Base-by-base conservation (phyloP, 2,888 invertebrate species). In the Lasius fuliginosus region DNA sequence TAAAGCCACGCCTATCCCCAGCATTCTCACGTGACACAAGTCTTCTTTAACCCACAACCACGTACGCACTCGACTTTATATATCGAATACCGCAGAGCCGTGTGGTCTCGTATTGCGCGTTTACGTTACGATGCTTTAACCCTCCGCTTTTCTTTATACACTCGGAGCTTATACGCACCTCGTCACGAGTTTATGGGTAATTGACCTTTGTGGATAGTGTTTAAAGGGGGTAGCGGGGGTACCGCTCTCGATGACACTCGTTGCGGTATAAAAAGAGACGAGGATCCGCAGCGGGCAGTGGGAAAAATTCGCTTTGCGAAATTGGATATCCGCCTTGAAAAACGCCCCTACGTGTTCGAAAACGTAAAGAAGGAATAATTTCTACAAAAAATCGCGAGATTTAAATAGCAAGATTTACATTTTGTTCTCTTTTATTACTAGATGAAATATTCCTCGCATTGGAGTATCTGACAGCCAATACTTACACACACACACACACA, bases 111-210 rank as follows among this genome's bases (percentile, higher is more conserved):
- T 82, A 82, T 75, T 75, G 69, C 60, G 74, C 68, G 62, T 90
- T 90, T 90, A 89, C 90, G 89, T 89, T 53, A 82, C 87, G 83
- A 84, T 64, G 68, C 83, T 87, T 89, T 82, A 82, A 36, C 73
- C 77, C 49, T 67, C 76, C 69, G 30, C 11, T 74, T 73, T 79
- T 85, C 86, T 86, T 89, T 89, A 85, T 83, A 83, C 83, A 65
- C 86, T 83, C 42, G 73, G 71, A 74, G 85, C 83, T 88, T 85
- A 89, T 86, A 85, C 85, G 84, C 83, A 62, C 49, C 40, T 68
- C 4, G 40, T 42, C 11, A 30, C 42, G 74, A 84, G 86, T 90
- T 90, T 89, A 88, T 87, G 90, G 90, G 89, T 86, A 89, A 90
- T 90, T 89, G 90, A 90, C 88, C 90, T 82, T 79, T 83, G 84